Conservation (phyloP, 2,888 invertebrate genomes). For the Pachydiplax longipennis region DNA sequence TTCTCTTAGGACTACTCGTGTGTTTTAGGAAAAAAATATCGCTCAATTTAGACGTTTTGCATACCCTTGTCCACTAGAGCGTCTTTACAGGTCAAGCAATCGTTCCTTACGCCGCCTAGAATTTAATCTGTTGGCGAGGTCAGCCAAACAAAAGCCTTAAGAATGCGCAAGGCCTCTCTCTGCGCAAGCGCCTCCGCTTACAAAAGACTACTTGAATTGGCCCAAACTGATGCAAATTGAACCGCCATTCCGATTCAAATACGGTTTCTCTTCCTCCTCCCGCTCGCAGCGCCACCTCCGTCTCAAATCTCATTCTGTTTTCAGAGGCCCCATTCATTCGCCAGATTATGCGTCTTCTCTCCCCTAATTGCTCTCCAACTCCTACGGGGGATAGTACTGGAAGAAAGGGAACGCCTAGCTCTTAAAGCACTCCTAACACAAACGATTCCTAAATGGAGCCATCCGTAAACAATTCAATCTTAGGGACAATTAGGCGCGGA, state of each 20-base stretch:
- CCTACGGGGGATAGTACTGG: not conserved
- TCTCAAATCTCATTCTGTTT: not conserved
- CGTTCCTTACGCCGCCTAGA: not conserved
- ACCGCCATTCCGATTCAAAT: not conserved
- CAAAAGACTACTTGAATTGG: not conserved
- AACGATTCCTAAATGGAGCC: not conserved
- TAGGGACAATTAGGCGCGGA: not conserved
- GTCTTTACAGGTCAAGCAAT: not conserved
- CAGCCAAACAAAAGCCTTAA: not conserved
- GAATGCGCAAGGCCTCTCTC: not conserved
- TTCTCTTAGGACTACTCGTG: too few relatives aligned
- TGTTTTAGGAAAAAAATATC: too few relatives aligned
- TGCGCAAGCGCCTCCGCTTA: not conserved
- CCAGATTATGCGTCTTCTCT: not conserved
- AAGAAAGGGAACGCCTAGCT: not conserved
- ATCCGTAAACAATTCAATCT: not conserved
- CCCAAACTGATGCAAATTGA: not conserved
- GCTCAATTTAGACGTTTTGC: not conserved
- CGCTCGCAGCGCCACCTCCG: not conserved
- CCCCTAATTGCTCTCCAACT: not conserved
- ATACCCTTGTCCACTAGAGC: not conserved
- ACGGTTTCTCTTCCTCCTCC: not conserved
- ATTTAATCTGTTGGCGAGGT: not conserved
- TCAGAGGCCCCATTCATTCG: not conserved
- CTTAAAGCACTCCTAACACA: not conserved